A percentile compares a stretch with the other conserved stretches of the same genome.
Conservation (phyloP, 2,113 vertebrate species). For the Xenotilapia leptura region DNA sequence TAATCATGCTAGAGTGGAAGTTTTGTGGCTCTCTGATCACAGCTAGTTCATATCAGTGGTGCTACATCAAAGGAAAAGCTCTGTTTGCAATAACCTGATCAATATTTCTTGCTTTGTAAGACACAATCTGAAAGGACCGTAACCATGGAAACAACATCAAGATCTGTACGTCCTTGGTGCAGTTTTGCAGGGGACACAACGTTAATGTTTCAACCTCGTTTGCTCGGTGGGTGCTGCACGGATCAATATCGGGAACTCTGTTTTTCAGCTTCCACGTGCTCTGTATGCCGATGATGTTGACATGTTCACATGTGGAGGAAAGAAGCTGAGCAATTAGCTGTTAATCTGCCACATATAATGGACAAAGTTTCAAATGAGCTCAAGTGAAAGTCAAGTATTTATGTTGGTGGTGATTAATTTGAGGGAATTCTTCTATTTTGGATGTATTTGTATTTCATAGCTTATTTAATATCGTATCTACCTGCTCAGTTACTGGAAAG, state of each 20-base stretch:
- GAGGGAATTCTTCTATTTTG: neutral
- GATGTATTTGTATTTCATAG: neutral
- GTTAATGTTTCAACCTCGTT: fast-evolving
- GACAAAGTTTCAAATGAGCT: neutral
- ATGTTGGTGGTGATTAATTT: neutral
- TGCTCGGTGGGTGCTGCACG: neutral
- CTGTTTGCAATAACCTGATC: neutral
- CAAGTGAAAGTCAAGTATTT: neutral
- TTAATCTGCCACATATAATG: neutral
- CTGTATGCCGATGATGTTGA: neutral
- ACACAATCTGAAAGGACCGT: fast-evolving
- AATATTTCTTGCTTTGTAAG: neutral
- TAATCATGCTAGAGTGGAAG: fast-evolving
- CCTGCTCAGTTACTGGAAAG: neutral
- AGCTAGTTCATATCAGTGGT: neutral
- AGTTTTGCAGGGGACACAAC: neutral
- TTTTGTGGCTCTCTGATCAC: neutral
- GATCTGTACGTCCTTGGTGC: neutral
- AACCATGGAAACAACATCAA: neutral
- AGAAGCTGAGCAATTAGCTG: neutral
- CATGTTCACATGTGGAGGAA: neutral
- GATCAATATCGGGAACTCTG: fast-evolving
- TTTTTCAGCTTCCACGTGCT: neutral
- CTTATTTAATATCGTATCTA: fast-evolving
- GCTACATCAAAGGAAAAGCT: neutral